Percentiles rank a stretch among this genome's conserved stretches.
phyloP scores from a whole-genome alignment of 2,888 invertebrate species.

The Tuta absoluta region DNA sequence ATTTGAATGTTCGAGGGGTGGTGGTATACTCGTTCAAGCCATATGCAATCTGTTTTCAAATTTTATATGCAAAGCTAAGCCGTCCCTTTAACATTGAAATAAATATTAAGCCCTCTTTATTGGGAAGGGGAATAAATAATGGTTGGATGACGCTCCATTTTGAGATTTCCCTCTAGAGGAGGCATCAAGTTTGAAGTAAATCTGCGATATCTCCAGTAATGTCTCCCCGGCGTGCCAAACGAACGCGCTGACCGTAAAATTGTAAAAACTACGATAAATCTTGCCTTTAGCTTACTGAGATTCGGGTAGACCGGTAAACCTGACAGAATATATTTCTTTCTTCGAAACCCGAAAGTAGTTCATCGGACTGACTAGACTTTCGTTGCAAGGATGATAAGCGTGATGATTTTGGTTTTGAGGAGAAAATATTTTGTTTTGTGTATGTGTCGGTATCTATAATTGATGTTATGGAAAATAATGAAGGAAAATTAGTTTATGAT shows the following conservation, averaged over 20 bases:
- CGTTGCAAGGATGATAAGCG: slow-evolving; percentile 17
- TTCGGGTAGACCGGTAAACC: slow-evolving; percentile 37
- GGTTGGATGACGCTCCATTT: slow-evolving; percentile 65
- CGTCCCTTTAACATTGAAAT: slow-evolving; percentile 20
- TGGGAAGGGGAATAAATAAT: slow-evolving; percentile 54
- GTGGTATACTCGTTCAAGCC: neutral
- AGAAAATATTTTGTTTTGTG: no score
- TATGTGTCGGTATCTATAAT: no score
- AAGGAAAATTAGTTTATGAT: no score
- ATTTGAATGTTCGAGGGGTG: slow-evolving; percentile 1
- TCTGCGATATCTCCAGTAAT: slow-evolving; percentile 75
- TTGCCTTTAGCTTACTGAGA: slow-evolving; percentile 46
- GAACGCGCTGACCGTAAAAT: slow-evolving; percentile 78
- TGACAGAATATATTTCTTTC: slow-evolving; percentile 24
- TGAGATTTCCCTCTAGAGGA: slow-evolving; percentile 67
- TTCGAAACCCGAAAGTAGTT: neutral
- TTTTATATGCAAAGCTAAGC: slow-evolving; percentile 23
- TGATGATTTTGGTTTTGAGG: neutral
- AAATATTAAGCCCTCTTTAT: slow-evolving; percentile 37
- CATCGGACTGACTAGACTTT: neutral
- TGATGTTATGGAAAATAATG: no score
- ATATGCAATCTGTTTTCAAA: slow-evolving; percentile 21
- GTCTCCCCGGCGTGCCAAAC: slow-evolving; percentile 68
- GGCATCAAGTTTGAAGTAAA: slow-evolving; percentile 76
- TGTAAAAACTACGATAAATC: slow-evolving; percentile 79